Evolutionary conservation across 2,888 invertebrate genomes (phyloP).

Genomic region (Mycalesis mineus): DNA sequence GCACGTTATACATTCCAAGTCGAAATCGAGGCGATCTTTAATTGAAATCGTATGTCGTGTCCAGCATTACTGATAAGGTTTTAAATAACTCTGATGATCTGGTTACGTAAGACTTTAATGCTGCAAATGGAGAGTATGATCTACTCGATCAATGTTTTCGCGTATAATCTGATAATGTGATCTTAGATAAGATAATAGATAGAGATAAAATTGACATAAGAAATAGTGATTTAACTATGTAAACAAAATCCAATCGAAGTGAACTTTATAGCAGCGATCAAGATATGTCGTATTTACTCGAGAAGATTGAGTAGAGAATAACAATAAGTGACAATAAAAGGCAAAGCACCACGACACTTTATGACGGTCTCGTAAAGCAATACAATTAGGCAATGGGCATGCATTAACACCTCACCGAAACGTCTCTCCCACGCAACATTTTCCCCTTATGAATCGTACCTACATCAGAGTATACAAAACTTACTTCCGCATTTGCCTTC

Average conservation of each 20-base stretch:
- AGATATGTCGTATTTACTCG: slow-evolving; percentile 20
- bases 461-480: slow-evolving; percentile 39
- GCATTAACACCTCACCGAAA: slow-evolving; percentile 70
- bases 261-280: slow-evolving; percentile 8
- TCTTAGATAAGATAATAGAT: neutral
- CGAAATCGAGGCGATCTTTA: slow-evolving; percentile 68
- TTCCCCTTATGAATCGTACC: slow-evolving; percentile 56
- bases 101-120: slow-evolving; percentile 34
- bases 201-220: neutral
- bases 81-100: slow-evolving; percentile 49
- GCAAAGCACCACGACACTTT: slow-evolving; percentile 46
- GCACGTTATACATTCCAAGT: slow-evolving; percentile 59
- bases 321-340: slow-evolving; percentile 66
- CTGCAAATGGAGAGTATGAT: slow-evolving; percentile 18
- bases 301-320: slow-evolving; percentile 42
- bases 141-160: slow-evolving; percentile 1
- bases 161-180: slow-evolving; percentile 1
- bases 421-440: slow-evolving; percentile 61
- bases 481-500: slow-evolving; percentile 25
- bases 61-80: slow-evolving; percentile 62
- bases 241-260: neutral
- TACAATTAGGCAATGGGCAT: slow-evolving; percentile 74
- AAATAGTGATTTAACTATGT: neutral
- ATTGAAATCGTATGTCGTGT: slow-evolving; percentile 77
- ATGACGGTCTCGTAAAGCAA: slow-evolving; percentile 68